Evolutionary conservation across 2,888 invertebrate genomes (phyloP), one percentile per base, ranked within the genome.

Genomic region (Cephus rjabovi): DNA sequence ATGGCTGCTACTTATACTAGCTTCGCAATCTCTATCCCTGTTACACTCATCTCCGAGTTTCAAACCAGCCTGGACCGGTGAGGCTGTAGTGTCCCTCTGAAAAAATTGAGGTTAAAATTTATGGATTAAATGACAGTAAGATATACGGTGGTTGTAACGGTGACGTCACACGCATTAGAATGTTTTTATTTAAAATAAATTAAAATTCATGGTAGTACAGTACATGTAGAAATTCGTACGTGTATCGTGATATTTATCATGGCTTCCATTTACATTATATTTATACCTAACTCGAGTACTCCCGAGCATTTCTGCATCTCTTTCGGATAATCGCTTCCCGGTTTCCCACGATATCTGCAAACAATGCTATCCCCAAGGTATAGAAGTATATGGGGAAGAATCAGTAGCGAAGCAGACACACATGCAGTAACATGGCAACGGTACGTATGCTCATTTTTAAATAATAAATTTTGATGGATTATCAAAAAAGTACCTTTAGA

Each of bases 41-140:
- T 92, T 93, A 90, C 96, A 96, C 82, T 93, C 92, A 79, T 94
- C 93, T 37, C 95, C 96, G 76, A 96, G 90, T 76, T 91, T 92
- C 74, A 91, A 86, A 76, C 86, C 88, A 70, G 86, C 73, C 40
- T 77, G 30, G 33, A 84, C 77, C 56, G 86, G 86, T 33, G 85
- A 84, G 34, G 86, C 81, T 69, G 75, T 56, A 56, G 56, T 56
- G 56, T 56, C 9, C 9, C 77, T 82, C 89, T 89, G 81, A 69
- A 87, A 76, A 56, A 23, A 56, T 56, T 56, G 6, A 15, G 15
- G 23, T 56, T 56, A 15, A 9, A 56, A 56, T 56, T 56, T 56
- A 23, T 56, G 9, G 56, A 56, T 23, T 23, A 23, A 56, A 56
- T 23, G 23, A 56, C 2, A 9, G 2, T 23, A 56, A 56, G 56